Base-by-base conservation (phyloP, 92 coral and sea anemone genomes). In the Siderastrea radians region DNA sequence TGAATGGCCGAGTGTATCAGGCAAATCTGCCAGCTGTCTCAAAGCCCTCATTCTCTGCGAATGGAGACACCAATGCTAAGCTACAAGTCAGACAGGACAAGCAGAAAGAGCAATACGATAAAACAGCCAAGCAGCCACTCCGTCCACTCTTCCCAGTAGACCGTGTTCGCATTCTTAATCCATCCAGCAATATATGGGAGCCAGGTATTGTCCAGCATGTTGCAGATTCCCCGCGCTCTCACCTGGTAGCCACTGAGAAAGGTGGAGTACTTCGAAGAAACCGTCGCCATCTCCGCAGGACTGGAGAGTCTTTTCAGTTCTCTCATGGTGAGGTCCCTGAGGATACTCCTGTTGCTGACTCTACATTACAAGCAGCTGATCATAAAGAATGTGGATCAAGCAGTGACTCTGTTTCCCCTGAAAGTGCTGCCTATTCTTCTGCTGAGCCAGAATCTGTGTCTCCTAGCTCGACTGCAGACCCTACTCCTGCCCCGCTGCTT, bases 1-100 rank as follows among this genome's bases (percentile, higher is more conserved):
- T 90, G 51, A 94, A 92, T 57, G 91, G 83, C 61, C 78, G 91
- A 51, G 83, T 88, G 15, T 89, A 94, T 72, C 92, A 94, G 86
- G 77, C 94, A 15, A 94, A 94, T 66, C 92, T 94, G 43, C 95
- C 95, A 78, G 92, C 92, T 48, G 68, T 94, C 70, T 86, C 89
- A 6, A 86, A 92, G 66, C 85, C 93, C 46, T 48, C 51, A 68
- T 49, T 68, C 49, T n/a, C 66, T 50, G 77, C 48, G 17, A 76
- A 70, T 74, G 54, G 80, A 12, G 93, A 94, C 48, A 57, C 67
- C n/a, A 93, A 84, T 67, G 78, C 45, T 19, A 92, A 84, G 61
- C 86, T 89, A 38, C 92, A 91, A 74, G 17, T 61, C 57, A 92
- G 92, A 75, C 95, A 90, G 62, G 91, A 92, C 26, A 87, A 60